Evolutionary conservation across 2,797 vertebrate genomes (phyloP).

Genomic region (Hydrophis major): DNA sequence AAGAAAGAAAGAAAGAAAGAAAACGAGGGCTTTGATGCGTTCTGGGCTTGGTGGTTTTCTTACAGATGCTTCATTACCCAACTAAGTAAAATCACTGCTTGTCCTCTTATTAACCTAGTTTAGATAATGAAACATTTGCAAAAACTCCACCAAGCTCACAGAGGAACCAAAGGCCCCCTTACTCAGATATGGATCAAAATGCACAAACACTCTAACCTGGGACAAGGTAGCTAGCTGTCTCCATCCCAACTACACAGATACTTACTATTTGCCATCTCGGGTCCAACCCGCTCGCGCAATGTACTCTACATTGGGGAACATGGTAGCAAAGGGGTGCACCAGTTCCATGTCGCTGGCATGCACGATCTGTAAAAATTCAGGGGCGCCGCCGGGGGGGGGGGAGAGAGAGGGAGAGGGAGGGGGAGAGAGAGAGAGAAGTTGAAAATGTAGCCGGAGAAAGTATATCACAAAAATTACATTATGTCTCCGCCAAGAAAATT

Average conservation of each 20-base stretch:
- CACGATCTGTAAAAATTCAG: slow-evolving; percentile 76
- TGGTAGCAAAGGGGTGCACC: slow-evolving; percentile 80
- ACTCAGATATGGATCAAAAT: neutral
- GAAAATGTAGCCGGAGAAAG: too few species aligned
- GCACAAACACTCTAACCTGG: neutral
- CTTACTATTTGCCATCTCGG: slow-evolving; percentile 91
- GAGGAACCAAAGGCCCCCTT: neutral
- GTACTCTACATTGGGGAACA: slow-evolving; percentile 93
- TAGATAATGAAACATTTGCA: neutral
- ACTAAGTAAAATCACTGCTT: neutral
- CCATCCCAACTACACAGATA: slow-evolving; percentile 10
- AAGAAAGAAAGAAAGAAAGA: too few species aligned
- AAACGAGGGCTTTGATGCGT: neutral
- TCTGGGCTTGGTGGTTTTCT: neutral
- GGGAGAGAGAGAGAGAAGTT: too few species aligned
- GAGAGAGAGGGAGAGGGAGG: too few species aligned
- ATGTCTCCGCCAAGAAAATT: neutral
- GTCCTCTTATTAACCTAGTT: neutral
- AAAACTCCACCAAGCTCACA: neutral
- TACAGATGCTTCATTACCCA: neutral
- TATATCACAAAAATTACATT: neutral
- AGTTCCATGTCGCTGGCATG: slow-evolving; percentile 88
- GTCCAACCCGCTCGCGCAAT: slow-evolving; percentile 96
- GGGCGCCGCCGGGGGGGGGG: rapidly evolving
- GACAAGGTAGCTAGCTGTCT: too few species aligned